Conservation (phyloP, 2,888 invertebrate genomes). For the Octonoba sinensis region DNA sequence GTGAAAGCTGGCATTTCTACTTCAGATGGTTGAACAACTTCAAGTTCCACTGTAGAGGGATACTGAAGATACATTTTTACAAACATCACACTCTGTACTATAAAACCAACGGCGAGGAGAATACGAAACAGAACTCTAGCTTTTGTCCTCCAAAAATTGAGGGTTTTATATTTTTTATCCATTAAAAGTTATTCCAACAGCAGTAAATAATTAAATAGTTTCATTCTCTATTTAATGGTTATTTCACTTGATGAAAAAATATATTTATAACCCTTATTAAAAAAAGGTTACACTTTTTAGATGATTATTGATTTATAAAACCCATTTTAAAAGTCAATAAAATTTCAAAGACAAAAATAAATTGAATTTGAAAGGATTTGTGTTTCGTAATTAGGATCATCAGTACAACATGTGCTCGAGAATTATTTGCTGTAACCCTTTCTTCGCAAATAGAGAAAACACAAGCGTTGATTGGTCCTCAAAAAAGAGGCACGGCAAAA, state of each 20-base stretch:
- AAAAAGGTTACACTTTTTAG: neutral
- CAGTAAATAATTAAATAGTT: neutral
- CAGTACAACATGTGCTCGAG: no score
- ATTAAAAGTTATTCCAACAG: constrained; percentile 10
- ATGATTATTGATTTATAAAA: neutral
- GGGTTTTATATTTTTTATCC: constrained; percentile 24
- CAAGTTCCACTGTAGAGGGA: constrained; percentile 49
- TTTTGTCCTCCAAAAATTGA: constrained; percentile 42
- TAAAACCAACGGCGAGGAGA: constrained; percentile 42
- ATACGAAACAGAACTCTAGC: constrained; percentile 38
- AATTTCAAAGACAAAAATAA: no score
- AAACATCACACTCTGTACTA: constrained; percentile 36
- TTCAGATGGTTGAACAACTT: constrained; percentile 53
- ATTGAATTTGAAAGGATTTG: no score
- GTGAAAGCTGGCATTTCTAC: constrained; percentile 57
- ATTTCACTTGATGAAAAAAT: neutral
- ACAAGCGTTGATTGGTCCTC: no score
- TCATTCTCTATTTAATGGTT: neutral
- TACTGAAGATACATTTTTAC: constrained; percentile 47
- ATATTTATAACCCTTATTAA: neutral
- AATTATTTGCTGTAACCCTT: no score
- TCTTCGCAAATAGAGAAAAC: no score
- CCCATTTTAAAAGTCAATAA: no score
- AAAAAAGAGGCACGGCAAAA: no score
- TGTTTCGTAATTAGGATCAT: no score